These are phyloP conservation scores for Chloroclysta siterata DNA, from an alignment of 2,888 invertebrate genomes.

Conservation along the genomic window DNA sequence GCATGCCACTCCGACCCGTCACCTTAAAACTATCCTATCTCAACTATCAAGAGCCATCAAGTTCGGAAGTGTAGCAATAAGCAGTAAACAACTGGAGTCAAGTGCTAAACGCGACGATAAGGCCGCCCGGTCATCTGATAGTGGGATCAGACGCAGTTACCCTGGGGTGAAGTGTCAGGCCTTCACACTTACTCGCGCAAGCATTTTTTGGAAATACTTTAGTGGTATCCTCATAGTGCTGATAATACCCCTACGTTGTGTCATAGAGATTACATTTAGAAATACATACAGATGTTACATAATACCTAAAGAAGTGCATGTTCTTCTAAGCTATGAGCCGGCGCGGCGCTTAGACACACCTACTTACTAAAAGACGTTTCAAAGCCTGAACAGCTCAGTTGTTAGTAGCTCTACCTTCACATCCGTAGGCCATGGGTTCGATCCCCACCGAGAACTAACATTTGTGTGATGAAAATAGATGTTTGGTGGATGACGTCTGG, in stretches of 20 bases:
- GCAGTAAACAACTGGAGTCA: conserved; percentile 46
- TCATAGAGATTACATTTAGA: too few species aligned
- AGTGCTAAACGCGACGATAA: conserved; percentile 43
- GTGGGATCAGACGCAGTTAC: conserved; percentile 33
- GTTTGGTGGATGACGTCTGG: too few species aligned
- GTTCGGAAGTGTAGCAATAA: conserved; percentile 40
- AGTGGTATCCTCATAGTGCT: conserved; percentile 44
- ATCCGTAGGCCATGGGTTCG: too few species aligned
- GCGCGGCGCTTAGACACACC: too few species aligned
- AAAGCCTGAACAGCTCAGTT: too few species aligned
- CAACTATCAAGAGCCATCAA: conserved; percentile 35
- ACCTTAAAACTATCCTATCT: conserved; percentile 36
- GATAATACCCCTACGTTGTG: conserved; percentile 29
- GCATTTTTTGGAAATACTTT: conserved; percentile 57
- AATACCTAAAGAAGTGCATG: too few species aligned
- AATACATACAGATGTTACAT: too few species aligned
- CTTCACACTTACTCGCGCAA: conserved; percentile 65
- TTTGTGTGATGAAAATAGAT: too few species aligned
- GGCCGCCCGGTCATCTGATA: conserved; percentile 71
- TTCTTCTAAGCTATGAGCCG: too few species aligned
- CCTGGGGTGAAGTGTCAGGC: conserved; percentile 68
- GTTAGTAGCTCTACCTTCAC: too few species aligned
- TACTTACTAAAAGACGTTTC: too few species aligned
- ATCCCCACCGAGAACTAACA: too few species aligned
- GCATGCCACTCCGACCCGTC: conserved; percentile 13